phyloP scores from a whole-genome alignment of 2,888 invertebrate species.

The Brachylomia viminalis region DNA sequence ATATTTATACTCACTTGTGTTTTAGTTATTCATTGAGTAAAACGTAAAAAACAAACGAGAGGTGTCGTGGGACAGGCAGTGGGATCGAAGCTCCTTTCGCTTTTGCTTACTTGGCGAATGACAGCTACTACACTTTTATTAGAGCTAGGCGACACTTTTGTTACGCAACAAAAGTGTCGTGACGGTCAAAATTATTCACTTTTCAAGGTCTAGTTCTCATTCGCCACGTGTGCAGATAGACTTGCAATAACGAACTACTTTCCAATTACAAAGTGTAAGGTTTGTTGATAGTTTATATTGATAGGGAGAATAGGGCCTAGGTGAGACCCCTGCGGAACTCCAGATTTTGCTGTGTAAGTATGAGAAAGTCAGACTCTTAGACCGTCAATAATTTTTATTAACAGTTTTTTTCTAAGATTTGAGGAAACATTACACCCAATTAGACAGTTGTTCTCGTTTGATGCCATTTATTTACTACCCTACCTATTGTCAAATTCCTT shows the following conservation, averaged over 20 bases:
- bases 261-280: not conserved
- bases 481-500: not conserved
- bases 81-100: too few relatives aligned
- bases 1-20: not conserved
- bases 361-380: not conserved
- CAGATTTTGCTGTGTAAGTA: not conserved
- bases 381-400: not conserved
- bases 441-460: not conserved
- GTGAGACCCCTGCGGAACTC: slow-evolving; percentile 2
- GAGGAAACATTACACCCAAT: not conserved
- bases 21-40: not conserved
- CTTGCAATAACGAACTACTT: not conserved
- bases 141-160: not conserved
- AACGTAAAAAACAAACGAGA: not conserved
- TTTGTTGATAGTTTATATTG: not conserved
- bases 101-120: not conserved
- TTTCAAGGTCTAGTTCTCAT: not conserved
- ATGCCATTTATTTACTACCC: not conserved
- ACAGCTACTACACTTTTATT: not conserved
- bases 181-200: not conserved
- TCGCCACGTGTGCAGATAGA: not conserved
- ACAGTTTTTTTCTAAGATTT: not conserved
- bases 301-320: not conserved
- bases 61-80: not conserved
- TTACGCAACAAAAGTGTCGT: not conserved